These are phyloP conservation scores for Phasia obesa DNA, from an alignment of 2,888 invertebrate genomes.

Conservation along the genomic window DNA sequence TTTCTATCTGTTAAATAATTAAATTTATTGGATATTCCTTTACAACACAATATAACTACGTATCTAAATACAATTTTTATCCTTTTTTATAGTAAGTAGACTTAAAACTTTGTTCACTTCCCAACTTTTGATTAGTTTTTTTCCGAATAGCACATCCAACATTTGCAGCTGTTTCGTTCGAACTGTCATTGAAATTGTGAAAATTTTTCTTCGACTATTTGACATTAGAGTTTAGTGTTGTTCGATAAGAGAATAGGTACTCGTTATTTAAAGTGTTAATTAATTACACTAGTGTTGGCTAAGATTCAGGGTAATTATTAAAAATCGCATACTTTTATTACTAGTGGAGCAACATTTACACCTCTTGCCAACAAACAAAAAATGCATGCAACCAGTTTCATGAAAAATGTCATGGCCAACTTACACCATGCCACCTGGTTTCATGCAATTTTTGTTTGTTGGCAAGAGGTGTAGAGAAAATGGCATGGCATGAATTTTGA, in stretches of 20 bases:
- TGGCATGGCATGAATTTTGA: too few relatives aligned
- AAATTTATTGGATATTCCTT: neutral
- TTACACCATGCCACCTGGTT: too few relatives aligned
- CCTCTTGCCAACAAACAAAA: too few relatives aligned
- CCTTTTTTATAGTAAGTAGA: constrained; percentile 29
- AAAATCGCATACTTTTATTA: too few relatives aligned
- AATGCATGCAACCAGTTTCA: too few relatives aligned
- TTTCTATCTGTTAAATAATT: neutral
- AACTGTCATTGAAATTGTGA: constrained; percentile 61
- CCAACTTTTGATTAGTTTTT: neutral
- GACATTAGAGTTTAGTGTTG: constrained; percentile 48
- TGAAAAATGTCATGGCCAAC: too few relatives aligned
- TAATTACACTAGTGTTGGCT: neutral
- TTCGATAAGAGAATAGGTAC: neutral
- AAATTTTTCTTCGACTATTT: constrained; percentile 60
- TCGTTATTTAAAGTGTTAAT: neutral
- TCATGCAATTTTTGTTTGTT: too few relatives aligned
- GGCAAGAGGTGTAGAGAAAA: too few relatives aligned
- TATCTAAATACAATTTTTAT: constrained; percentile 21
- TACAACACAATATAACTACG: neutral
- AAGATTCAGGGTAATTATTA: too few relatives aligned
- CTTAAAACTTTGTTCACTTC: constrained; percentile 15
- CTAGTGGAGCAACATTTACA: too few relatives aligned
- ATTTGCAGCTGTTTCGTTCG: constrained; percentile 66
- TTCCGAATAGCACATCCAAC: constrained; percentile 61